Evolutionary conservation across 2,113 vertebrate genomes (phyloP).

Genomic region (Clarias batrachus): DNA sequence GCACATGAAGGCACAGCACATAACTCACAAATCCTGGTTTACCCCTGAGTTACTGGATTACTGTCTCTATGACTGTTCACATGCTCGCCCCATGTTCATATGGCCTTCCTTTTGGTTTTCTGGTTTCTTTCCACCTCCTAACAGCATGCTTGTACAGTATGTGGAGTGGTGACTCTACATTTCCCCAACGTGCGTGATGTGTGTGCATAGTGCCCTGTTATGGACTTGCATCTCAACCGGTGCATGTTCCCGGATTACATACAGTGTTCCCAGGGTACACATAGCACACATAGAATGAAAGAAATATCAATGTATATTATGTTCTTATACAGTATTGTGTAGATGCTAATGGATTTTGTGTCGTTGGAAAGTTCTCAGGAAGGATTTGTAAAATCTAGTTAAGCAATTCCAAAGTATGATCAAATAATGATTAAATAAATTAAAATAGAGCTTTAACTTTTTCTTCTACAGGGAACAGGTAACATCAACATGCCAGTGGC

Average conservation of each 20-base stretch:
- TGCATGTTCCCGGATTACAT: neutral
- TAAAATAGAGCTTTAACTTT: neutral
- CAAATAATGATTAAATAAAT: neutral
- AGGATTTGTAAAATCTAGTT: neutral
- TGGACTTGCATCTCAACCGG: neutral
- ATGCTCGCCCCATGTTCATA: neutral
- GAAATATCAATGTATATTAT: neutral
- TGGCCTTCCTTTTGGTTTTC: neutral
- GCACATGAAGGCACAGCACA: neutral
- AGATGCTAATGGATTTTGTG: neutral
- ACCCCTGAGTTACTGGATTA: neutral
- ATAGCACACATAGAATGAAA: neutral
- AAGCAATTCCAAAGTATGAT: neutral
- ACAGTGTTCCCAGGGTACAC: neutral
- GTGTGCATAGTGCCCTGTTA: neutral
- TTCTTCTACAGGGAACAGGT: neutral
- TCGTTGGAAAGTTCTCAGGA: neutral
- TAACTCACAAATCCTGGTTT: neutral
- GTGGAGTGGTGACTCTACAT: neutral
- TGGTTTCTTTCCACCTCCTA: neutral
- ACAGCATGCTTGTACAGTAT: neutral
- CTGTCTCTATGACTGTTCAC: neutral
- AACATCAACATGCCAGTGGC: neutral
- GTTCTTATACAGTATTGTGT: neutral
- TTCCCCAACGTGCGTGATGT: neutral